These are phyloP conservation scores for Paraescarpia echinospica DNA, from an alignment of 1,140 invertebrate genomes.

Conservation along the genomic window DNA sequence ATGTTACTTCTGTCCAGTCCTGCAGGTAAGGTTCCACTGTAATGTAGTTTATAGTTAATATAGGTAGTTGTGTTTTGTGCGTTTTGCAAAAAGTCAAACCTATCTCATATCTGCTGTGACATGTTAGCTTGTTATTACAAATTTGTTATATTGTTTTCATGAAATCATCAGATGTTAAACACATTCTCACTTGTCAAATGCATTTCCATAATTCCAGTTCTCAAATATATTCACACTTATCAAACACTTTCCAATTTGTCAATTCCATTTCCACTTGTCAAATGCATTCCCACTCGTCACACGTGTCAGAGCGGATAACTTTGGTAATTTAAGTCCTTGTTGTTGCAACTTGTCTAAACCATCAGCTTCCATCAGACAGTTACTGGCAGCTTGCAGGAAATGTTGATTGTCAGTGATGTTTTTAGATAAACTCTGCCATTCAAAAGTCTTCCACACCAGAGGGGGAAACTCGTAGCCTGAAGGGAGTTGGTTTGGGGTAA, in stretches of 20 bases:
- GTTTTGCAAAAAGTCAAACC: too few relatives aligned
- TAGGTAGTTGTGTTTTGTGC: too few relatives aligned
- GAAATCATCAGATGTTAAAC: too few relatives aligned
- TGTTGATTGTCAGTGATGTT: neutral
- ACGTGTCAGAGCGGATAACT: neutral
- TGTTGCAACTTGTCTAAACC: neutral
- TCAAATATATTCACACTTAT: neutral
- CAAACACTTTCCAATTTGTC: neutral
- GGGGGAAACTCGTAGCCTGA: neutral
- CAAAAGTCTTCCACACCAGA: neutral
- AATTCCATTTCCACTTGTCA: neutral
- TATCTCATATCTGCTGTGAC: too few relatives aligned
- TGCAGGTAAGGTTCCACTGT: too few relatives aligned
- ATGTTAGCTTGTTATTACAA: too few relatives aligned
- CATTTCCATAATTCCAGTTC: too few relatives aligned
- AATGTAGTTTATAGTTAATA: too few relatives aligned
- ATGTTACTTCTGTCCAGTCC: too few relatives aligned
- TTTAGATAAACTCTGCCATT: neutral
- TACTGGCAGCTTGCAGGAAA: neutral
- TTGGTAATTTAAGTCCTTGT: neutral
- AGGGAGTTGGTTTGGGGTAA: neutral
- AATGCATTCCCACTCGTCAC: neutral
- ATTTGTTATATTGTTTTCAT: too few relatives aligned
- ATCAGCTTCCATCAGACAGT: neutral
- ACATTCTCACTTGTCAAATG: too few relatives aligned